Evolutionary conservation across 2,888 invertebrate species (phyloP), one percentile per base, ranked within the genome.

Genomic region (Euproctis similis): DNA sequence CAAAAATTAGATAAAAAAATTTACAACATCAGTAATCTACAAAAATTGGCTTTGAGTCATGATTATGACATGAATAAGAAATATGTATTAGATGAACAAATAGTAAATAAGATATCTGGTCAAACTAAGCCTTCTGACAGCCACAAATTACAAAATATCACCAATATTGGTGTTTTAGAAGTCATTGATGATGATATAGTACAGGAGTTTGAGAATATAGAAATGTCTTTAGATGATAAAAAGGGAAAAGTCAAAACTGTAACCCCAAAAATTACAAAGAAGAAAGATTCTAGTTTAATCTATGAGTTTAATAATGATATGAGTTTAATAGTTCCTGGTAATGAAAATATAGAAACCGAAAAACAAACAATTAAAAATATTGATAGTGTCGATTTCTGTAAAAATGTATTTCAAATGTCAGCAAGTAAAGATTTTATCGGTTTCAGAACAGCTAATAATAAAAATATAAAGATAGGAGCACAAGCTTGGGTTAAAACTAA

Each of bases 361-460:
- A 14, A 14, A 14, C 14, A 4, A 6, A 6, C 14, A 4, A 14
- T 6, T 14, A 14, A 4, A 4, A 1, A 5, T 14, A 14, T n/a
- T 19, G 10, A 21, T 11, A 1, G 9, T 4, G 11, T 9, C 8
- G 9, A 8, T 12, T 8, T 19, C 1, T 24, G 23, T 4, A n/a
- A n/a, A n/a, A n/a, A n/a, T n/a, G n/a, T n/a, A n/a, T n/a, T n/a
- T n/a, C 1, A 8, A 6, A 10, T 9, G n/a, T 9, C 18, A 7
- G 16, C 8, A 2, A 33, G 19, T 18, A 6, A n/a, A 24, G 11
- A 4, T 18, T 39, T 34, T 14, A 7, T n/a, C 34, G 52, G 49
- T 2, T 56, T 48, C 32, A 41, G 57, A 38, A 71, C 73, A 8
- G 69, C 68, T 10, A 59, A 47, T 32, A 59, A 62, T 20, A 62